Evolutionary conservation across 2,113 vertebrate species (phyloP).

Genomic region (Microcebus ravelobensis): DNA sequence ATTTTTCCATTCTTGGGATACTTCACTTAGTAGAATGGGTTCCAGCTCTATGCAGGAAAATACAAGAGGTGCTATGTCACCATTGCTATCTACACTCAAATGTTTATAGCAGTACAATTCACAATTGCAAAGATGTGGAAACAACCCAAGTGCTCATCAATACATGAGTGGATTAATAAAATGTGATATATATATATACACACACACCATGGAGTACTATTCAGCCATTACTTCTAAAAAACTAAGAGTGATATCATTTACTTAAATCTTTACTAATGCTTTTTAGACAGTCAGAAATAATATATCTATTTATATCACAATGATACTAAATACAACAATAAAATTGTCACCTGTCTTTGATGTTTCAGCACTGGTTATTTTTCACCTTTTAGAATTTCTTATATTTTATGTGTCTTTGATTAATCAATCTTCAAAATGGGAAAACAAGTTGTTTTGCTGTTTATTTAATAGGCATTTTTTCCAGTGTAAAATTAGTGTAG

Average conservation of each 20-base stretch:
- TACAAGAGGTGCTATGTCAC: no score
- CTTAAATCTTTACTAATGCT: neutral
- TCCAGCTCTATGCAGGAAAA: no score
- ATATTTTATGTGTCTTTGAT: neutral
- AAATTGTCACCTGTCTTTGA: neutral
- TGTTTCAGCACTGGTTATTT: neutral
- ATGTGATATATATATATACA: no score
- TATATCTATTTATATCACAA: neutral
- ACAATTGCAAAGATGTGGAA: no score
- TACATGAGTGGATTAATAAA: no score
- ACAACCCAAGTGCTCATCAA: no score
- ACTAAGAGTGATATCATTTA: conserved; percentile 42
- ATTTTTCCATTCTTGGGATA: no score
- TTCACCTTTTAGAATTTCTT: conserved; percentile 41
- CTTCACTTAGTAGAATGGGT: no score
- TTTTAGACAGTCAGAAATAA: conserved; percentile 17
- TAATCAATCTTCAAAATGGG: neutral
- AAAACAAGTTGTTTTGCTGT: neutral
- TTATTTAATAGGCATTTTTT: neutral
- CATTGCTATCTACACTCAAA: no score
- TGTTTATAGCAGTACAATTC: no score
- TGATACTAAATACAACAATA: neutral
- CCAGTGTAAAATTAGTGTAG: neutral
- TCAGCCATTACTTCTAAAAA: neutral
- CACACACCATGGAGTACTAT: no score